These are phyloP conservation scores for Apostichopus parvimensis DNA, from an alignment of 35 echinoderm and acorn worm genomes.

Conservation along the genomic window DNA sequence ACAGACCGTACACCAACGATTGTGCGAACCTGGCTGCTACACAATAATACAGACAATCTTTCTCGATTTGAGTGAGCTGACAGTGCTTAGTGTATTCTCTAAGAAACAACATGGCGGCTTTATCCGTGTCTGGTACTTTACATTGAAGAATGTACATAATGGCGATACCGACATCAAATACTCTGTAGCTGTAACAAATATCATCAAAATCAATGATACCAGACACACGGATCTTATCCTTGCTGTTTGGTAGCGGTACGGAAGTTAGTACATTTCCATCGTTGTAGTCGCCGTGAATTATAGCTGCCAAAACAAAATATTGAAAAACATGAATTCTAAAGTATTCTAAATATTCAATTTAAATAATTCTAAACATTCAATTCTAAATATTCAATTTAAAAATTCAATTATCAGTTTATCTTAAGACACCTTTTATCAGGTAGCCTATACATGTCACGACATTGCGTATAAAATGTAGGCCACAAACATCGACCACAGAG, in stretches of 20 bases:
- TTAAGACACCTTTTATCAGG: too few species aligned
- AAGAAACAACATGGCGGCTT: not conserved
- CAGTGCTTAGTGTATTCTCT: not conserved
- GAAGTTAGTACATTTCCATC: not conserved
- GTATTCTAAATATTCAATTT: too few species aligned
- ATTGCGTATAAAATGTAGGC: too few species aligned
- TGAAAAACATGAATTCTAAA: too few species aligned
- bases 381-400: too few species aligned
- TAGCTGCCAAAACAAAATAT: not conserved
- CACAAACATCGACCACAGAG: too few species aligned
- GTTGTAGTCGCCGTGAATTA: constrained; percentile 17
- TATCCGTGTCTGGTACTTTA: not conserved
- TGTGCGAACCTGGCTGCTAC: constrained; percentile 12
- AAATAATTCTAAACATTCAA: too few species aligned
- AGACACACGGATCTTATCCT: not conserved
- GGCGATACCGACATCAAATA: constrained; percentile 13
- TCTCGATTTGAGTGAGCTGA: not conserved
- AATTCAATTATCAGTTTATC: too few species aligned
- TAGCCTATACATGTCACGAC: too few species aligned
- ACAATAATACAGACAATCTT: not conserved
- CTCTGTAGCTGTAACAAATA: not conserved
- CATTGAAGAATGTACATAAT: constrained; percentile 9
- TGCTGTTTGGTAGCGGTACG: not conserved
- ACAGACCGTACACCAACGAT: not conserved
- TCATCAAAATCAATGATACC: constrained; percentile 24